Evolutionary conservation across 1,140 invertebrate genomes (phyloP), one percentile per base, ranked within the genome.

Genomic region (Drosophila setifemur): DNA sequence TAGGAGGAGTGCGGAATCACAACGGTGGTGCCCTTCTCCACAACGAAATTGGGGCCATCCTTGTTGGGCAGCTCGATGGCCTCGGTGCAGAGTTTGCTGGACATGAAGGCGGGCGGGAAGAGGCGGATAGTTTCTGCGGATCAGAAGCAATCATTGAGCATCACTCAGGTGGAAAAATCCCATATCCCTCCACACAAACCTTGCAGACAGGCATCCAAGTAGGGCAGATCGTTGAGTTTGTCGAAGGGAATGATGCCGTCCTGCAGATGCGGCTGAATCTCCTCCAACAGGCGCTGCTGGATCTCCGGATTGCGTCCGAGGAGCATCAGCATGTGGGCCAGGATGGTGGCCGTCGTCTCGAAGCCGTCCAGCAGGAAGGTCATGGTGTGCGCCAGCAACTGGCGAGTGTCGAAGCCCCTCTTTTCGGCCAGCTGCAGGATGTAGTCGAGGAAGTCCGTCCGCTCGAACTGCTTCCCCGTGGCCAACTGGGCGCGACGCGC

Each of bases 1-100:
- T 93, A 57, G 0, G 91, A 91, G 40, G 90, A 85, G 18, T 93
- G 81, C 0, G 94, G 92, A 2, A 95, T 86, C 19, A 91, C 89
- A 0, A 94, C 60, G 2, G 90, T 91, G 1, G 92, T 91, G 2
- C 91, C 92, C 50, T 92, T 92, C 1, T 79, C 45, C 8, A 90
- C 35, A 0, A 29, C 57, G 4, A 86, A 25, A 6, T 31, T 48
- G 2, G 35, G 35, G 0, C 87, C 87, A 9, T 89, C 57, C n/a
- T 49, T 54, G 39, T 87, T 89, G n/a, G 66, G 18, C 8, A 89
- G 14, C 21, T 83, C 72, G 4, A 76, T 31, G 9, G 37, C 0
- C 21, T 87, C 55, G 0, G 86, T 89, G 42, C 86, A 87, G 6
- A 81, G 6, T 18, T 76, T 83, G 33, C 33, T 58, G n/a, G 71